A percentile compares a stretch with the other conserved stretches of the same genome.
phyloP scores from a whole-genome alignment of 2,797 vertebrate species.

The Streptopelia turtur region DNA sequence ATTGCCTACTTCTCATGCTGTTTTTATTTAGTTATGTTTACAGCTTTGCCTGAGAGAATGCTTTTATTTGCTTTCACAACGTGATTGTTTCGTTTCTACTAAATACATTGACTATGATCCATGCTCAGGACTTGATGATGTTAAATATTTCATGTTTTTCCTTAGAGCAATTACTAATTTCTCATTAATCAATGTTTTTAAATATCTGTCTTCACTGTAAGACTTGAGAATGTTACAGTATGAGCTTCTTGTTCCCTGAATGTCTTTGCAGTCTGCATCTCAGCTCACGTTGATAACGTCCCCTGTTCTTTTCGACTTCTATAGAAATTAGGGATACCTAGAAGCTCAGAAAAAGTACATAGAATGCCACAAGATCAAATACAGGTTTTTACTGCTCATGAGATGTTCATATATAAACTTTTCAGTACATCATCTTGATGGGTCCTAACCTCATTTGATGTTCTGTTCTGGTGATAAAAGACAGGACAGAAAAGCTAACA shows the following conservation, averaged over 20 bases:
- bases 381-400: not conserved
- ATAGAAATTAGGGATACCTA: not conserved
- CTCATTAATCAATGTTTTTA: not conserved
- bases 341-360: not conserved
- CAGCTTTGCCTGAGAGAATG: not conserved
- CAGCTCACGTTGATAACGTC: not conserved
- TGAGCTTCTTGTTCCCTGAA: not conserved
- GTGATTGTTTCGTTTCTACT: slow-evolving; percentile 15
- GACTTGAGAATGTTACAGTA: not conserved
- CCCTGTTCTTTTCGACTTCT: not conserved
- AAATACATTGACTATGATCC: not conserved
- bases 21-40: not conserved
- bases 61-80: not conserved
- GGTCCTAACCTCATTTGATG: not conserved
- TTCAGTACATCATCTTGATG: not conserved
- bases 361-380: not conserved
- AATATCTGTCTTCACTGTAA: not conserved
- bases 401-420: not conserved
- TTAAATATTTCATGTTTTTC: not conserved
- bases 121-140: not conserved
- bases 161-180: not conserved
- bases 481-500: not conserved
- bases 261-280: not conserved
- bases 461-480: not conserved
- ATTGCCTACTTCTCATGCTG: not conserved